phyloP scores from a whole-genome alignment of 2,113 vertebrate species.

The Melanotaenia duboulayi region DNA sequence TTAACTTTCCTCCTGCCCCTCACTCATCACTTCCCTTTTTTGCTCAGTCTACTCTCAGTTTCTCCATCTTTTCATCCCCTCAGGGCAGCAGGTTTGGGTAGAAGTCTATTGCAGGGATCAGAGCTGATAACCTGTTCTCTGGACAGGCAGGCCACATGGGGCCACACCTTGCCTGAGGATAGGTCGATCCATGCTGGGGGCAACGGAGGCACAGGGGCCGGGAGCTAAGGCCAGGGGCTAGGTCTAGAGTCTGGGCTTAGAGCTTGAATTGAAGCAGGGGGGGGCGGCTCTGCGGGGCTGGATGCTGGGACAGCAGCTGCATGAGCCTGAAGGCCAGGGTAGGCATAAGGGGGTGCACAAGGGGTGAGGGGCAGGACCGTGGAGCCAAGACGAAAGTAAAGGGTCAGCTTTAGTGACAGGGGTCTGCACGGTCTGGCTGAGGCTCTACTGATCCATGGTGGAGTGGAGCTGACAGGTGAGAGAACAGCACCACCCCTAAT shows the following conservation, averaged over 20 bases:
- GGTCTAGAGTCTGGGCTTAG: slow-evolving; percentile 55
- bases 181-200: slow-evolving; percentile 82
- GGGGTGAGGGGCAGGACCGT: slow-evolving; percentile 31
- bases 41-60: slow-evolving; percentile 61
- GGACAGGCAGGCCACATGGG: slow-evolving; percentile 81
- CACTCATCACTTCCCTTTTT: slow-evolving; percentile 67
- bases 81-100: slow-evolving; percentile 77
- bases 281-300: slow-evolving; percentile 26
- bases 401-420: slow-evolving; percentile 69
- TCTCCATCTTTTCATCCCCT: slow-evolving; percentile 67
- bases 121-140: slow-evolving; percentile 83
- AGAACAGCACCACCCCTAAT: slow-evolving; percentile 76
- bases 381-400: slow-evolving; percentile 54
- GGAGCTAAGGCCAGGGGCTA: slow-evolving; percentile 68
- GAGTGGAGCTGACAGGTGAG: slow-evolving; percentile 83
- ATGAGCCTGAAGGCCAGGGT: slow-evolving; percentile 55
- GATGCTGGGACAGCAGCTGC: slow-evolving; percentile 57
- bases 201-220: slow-evolving; percentile 66
- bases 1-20: slow-evolving; percentile 43
- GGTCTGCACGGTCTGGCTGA: slow-evolving; percentile 73
- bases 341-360: slow-evolving; percentile 13
- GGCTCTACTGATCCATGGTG: slow-evolving; percentile 77
- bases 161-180: slow-evolving; percentile 85
- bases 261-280: slow-evolving; percentile 49
- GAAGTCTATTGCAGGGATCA: slow-evolving; percentile 82